Base-by-base conservation (phyloP, 2,797 vertebrate genomes). In the Melanogrammus aeglefinus region DNA sequence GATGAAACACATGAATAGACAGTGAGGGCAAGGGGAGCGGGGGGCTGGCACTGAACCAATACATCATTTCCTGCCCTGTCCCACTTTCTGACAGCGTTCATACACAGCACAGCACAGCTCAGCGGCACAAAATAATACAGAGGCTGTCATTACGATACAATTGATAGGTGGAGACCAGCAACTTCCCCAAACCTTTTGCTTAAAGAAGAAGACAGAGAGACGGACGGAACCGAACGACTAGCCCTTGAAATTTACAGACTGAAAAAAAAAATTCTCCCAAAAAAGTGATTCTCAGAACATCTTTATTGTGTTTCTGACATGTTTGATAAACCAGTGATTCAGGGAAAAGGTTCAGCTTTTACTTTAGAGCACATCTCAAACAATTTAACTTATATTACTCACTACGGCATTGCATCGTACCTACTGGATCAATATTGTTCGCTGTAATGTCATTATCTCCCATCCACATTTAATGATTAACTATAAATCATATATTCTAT, bases 121-220 rank as follows among this genome's bases (percentile, higher is more conserved):
- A 21, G 47, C 5, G 18, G 16, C 6, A 76, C 77, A 84, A 75
- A 74, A 13, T 84, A 75, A 13, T 82, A 78, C 78, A 83, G 87
- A 88, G 75, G 84, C 79, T 81, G 78, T 79, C 81, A 82, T 86
- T 86, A 85, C 81, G 81, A 81, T 87, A 79, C 85, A 86, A 88
- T 73, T 83, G 85, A 81, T 75, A 82, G 84, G 80, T 79, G 75
- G 77, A 88, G 79, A 29, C 70, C 76, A 76, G 38, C 83, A 84
- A 77, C 86, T 88, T 77, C 81, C 79, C 78, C 82, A 80, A 85
- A 83, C 12, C 73, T 77, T 84, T 77, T 76, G 83, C 85, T 87
- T 85, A 80, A 18, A 21, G 76, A 16, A 13, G 12, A 14, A 57
- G 47, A 51, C 16, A 51, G 47, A 57, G 47, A 57, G 16, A 57